Percentiles rank a stretch among this genome's conserved stretches.
phyloP scores from a whole-genome alignment of 2,113 vertebrate genomes.

The Scytalopus superciliaris region DNA sequence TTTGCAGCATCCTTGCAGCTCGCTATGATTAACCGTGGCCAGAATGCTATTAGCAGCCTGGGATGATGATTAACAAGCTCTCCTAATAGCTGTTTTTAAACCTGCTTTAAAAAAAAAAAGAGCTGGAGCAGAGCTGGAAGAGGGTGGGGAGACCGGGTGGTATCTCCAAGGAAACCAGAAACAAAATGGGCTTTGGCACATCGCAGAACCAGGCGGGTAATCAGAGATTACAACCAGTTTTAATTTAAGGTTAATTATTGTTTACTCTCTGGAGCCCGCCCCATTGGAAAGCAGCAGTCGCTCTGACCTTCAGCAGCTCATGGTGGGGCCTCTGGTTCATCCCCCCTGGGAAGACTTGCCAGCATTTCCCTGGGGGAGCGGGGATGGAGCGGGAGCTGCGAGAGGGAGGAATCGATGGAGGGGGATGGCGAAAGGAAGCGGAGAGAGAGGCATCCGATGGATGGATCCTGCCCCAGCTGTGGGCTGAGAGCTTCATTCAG shows the following conservation, averaged over 20 bases:
- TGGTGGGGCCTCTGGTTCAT: background rate
- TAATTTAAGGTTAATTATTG: constrained; percentile 71
- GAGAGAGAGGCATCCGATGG: background rate
- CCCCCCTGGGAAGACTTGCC: accelerated
- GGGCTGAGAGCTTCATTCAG: background rate
- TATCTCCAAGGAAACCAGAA: constrained; percentile 71
- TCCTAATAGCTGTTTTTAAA: constrained; percentile 62
- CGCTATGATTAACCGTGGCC: constrained; percentile 27
- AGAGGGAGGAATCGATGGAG: background rate
- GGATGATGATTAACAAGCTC: constrained; percentile 50
- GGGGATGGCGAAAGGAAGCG: accelerated
- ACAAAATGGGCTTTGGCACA: constrained; percentile 52
- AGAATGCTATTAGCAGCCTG: constrained; percentile 52
- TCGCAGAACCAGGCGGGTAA: background rate
- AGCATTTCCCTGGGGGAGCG: background rate
- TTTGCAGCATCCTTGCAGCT: background rate
- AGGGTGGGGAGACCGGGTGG: background rate
- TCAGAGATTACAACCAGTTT: constrained; percentile 54
- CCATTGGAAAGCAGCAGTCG: background rate
- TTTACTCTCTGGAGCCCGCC: constrained; percentile 53
- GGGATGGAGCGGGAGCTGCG: background rate
- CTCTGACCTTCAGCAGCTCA: background rate
- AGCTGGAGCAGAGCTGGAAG: background rate
- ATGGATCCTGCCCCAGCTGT: background rate
- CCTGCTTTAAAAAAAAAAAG: background rate